A percentile compares a stretch with the other conserved stretches of the same genome.
Evolutionary conservation across 2,888 invertebrate genomes (phyloP).

Genomic region (Oscheius sp.): DNA sequence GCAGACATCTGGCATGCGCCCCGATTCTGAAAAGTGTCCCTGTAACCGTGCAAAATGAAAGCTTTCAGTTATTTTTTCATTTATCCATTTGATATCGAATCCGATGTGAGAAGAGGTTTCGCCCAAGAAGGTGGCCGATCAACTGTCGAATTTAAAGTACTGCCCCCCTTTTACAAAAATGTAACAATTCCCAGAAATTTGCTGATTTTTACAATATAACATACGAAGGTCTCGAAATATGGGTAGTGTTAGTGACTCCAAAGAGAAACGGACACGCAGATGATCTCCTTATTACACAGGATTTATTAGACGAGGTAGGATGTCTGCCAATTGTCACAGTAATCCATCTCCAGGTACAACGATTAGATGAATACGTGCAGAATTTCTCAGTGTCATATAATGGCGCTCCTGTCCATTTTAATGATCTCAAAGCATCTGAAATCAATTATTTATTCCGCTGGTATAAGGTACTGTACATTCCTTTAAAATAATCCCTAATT

Average conservation of each 20-base stretch:
- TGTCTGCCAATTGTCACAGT: too few relatives aligned
- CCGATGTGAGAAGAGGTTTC: slow-evolving; percentile 67
- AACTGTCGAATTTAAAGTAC: slow-evolving; percentile 61
- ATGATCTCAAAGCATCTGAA: slow-evolving; percentile 48
- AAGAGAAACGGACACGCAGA: slow-evolving; percentile 39
- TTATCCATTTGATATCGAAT: slow-evolving; percentile 62
- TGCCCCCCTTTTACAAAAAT: background rate
- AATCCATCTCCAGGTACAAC: slow-evolving; percentile 47
- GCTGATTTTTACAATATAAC: slow-evolving; percentile 66
- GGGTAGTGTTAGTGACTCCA: slow-evolving; percentile 63
- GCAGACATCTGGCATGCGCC: too few relatives aligned
- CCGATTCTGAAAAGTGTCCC: too few relatives aligned
- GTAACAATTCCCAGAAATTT: slow-evolving; percentile 58
- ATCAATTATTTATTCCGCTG: slow-evolving; percentile 58
- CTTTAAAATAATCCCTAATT: too few relatives aligned
- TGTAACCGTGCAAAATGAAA: too few relatives aligned
- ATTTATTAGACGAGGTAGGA: slow-evolving; percentile 60
- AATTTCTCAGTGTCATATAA: slow-evolving; percentile 46
- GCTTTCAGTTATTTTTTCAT: slow-evolving; percentile 58
- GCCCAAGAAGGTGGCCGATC: slow-evolving; percentile 66
- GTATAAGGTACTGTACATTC: slow-evolving; percentile 44
- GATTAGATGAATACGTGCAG: slow-evolving; percentile 57
- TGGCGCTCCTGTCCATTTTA: slow-evolving; percentile 45
- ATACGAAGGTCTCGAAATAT: slow-evolving; percentile 65
- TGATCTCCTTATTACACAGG: slow-evolving; percentile 46